Evolutionary conservation across 1,140 invertebrate genomes (phyloP), one percentile per base, ranked within the genome.

Genomic region (Sarcophaga peregrina): DNA sequence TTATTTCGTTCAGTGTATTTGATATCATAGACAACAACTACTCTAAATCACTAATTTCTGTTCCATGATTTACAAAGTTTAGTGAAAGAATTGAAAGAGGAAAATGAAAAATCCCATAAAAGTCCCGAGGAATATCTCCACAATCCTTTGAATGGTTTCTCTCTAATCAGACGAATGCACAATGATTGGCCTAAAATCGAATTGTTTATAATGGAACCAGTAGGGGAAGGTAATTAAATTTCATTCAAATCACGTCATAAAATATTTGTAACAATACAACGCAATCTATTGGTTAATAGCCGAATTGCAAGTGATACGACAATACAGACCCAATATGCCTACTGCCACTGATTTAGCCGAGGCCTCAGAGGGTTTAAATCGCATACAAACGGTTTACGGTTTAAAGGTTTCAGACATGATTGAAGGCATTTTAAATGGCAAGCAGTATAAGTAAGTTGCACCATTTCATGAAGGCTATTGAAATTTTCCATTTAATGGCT

Each of bases 301-400:
- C 83, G 87, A 88, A 88, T 74, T 90, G 93, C 92, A 94, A 52
- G 95, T 95, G 86, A 91, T 97, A 83, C 94, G 94, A 11, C 92
- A 91, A 82, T 92, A 92, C 15, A 92, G 94, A 48, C 92, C 93
- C 47, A 94, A 95, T 87, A 95, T 97, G 90, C 96, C 96, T 0
- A 94, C 94, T 7, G 93, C 95, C 83, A 96, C 97, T 87, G 98
- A 99, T 91, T 91, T 99, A 54, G 95, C 94, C 85, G 98, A 98
- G 10, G 98, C 97, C 9, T 97, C 97, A 9, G 94, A 95, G 20
- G 98, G 97, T 68, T 92, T 99, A 52, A 95, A 97, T 84, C 93
- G 98, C 83, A 93, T 99, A 15, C 98, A 99, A 89, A 96, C 97
- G 87, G 99, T 97, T 7, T 99, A 99, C 91, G 94, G 95, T 84